Evolutionary conservation across 2,113 vertebrate species (phyloP), one percentile per base, ranked within the genome.

Genomic region (Toxotes jaculatrix): DNA sequence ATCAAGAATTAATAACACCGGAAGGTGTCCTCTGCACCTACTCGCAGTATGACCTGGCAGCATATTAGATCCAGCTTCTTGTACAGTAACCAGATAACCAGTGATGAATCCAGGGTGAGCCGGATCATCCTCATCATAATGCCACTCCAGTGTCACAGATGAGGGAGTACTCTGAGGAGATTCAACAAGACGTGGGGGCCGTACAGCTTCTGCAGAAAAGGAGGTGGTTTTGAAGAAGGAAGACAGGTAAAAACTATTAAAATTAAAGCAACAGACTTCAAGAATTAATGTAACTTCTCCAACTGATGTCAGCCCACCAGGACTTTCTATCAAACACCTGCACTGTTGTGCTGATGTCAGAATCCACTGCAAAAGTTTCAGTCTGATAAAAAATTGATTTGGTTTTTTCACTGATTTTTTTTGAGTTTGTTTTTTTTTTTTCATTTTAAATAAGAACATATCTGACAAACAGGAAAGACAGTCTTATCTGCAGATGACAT

Each of bases 111-210:
- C 93, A 1, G 79, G 64, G 8, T 90, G 89, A 47, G 36, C 8
- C 0, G 53, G 74, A 27, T 93, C 76, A 0, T 91, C 68, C 64
- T 94, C 93, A 23, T 74, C 40, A 38, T 89, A 95, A 63, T 0
- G 55, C 94, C 94, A 95, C 43, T 86, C 67, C 34, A 95, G 90
- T 9, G 57, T 87, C 45, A 88, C 88, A 56, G 93, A 93, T 36
- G 89, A 87, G 61, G 76, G 86, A 9, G 83, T 87, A 0, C 55
- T 85, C 36, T 42, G 57, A 79, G 76, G 60, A 9, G 77, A 40
- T 43, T 60, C 17, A 4, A 85, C 62, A 19, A 89, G 38, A 38
- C 19, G 38, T 0, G 86, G 92, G 19, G 38, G 4, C 31, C 43
- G 51, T 2, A 79, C 67, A 21, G 83, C 84, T 13, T 51, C 94